Evolutionary conservation across 2,113 vertebrate species (phyloP), one percentile per base, ranked within the genome.

Genomic region (Clarias batrachus): DNA sequence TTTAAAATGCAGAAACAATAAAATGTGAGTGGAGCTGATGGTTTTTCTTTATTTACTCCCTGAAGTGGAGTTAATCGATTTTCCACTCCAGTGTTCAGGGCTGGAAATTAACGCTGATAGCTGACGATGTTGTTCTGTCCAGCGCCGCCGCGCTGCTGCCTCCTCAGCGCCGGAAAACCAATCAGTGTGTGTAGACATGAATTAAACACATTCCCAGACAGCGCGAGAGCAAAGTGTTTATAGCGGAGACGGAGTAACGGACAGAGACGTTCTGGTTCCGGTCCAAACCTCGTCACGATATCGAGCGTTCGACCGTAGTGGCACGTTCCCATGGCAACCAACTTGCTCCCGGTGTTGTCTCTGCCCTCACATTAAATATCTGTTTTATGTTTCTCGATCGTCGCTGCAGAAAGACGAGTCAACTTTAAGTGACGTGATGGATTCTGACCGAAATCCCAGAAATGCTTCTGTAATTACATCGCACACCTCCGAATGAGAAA

Each of bases 11-110:
- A 27, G 87, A 83, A 85, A 81, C 76, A 82, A 77, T 74, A 65
- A 88, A 79, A 88, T 83, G 84, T 78, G 84, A 86, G 87, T 83
- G 79, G 70, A 84, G 63, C 65, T 59, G 84, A 86, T 82, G 76
- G n/a, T 86, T 86, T 86, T 82, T 81, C 85, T 88, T 70, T 81
- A 86, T 88, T 88, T 83, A 86, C 87, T 70, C 54, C 59, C 79
- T 84, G 78, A 88, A 85, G 76, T 86, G 23, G 79, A 82, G 74
- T 85, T 88, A 71, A 85, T 88, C 16, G 84, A 65, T 82, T 56
- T 86, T 82, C 80, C 62, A 56, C 74, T 77, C 25, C 74, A 77
- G 74, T 77, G 74, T 77, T 77, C 74, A 77, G 74, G 74, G 74
- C 41, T 77, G 74, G 48, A 77, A 77, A 77, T 77, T 77, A 77